These are phyloP conservation scores for Calliphora vicina DNA, from an alignment of 1,140 invertebrate species.

Conservation along the genomic window DNA sequence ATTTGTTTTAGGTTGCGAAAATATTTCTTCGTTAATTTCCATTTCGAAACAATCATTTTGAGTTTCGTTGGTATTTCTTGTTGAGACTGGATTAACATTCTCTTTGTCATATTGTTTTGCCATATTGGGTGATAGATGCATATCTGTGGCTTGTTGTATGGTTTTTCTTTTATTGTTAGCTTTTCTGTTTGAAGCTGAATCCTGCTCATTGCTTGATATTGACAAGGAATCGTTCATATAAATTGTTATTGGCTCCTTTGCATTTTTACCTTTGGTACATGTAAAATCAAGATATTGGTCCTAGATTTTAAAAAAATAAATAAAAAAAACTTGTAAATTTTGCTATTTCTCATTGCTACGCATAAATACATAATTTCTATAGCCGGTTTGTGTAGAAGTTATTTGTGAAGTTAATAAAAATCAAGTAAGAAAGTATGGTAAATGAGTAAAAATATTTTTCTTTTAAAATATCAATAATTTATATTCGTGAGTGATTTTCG, in stretches of 20 bases:
- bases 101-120: neutral
- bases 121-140: neutral
- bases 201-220: neutral
- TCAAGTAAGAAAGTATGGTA: too few relatives aligned
- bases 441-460: too few relatives aligned
- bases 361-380: too few relatives aligned
- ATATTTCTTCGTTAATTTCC: neutral
- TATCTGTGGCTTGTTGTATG: neutral
- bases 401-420: too few relatives aligned
- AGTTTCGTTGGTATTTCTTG: neutral
- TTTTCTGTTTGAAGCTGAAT: too few relatives aligned
- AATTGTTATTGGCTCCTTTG: neutral
- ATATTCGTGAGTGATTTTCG: too few relatives aligned
- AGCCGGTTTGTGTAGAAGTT: too few relatives aligned
- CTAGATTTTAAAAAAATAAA: neutral
- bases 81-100: neutral
- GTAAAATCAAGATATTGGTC: neutral
- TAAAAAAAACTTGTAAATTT: too few relatives aligned
- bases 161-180: neutral
- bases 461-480: too few relatives aligned
- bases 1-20: neutral
- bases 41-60: neutral
- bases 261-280: neutral
- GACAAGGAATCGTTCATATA: neutral
- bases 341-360: too few relatives aligned